Evolutionary conservation across 2,797 vertebrate species (phyloP).

Genomic region (Anisognathus igniventris): DNA sequence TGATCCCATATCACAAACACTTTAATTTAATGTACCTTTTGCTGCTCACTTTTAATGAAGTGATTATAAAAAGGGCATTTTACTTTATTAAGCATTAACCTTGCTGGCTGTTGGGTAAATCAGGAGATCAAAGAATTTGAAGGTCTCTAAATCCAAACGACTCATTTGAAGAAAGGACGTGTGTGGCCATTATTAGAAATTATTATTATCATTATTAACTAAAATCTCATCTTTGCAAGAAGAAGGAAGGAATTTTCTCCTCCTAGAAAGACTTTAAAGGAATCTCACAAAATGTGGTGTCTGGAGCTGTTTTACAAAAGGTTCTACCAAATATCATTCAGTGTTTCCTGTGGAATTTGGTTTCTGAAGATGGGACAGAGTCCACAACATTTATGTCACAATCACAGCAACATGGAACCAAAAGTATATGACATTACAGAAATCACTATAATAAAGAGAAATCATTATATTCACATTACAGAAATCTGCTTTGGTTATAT

Average conservation of each 20-base stretch:
- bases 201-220: not conserved
- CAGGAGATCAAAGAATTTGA: slow-evolving; percentile 10
- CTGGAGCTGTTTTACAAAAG: not conserved
- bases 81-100: slow-evolving; percentile 65
- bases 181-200: no score
- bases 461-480: not conserved
- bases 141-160: not conserved
- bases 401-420: not conserved
- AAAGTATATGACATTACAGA: not conserved
- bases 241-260: not conserved
- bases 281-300: not conserved
- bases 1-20: slow-evolving; percentile 62
- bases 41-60: slow-evolving; percentile 60
- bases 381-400: not conserved
- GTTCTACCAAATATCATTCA: not conserved
- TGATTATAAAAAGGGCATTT: slow-evolving; percentile 60
- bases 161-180: not conserved
- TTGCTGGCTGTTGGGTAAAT: slow-evolving; percentile 45
- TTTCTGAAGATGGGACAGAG: not conserved
- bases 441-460: not conserved
- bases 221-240: not conserved
- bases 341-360: not conserved
- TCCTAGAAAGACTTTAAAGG: not conserved
- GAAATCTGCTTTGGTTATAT: not conserved
- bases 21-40: slow-evolving; percentile 59